Conservation (phyloP, 2,888 invertebrate species). For the Arge pagana region DNA sequence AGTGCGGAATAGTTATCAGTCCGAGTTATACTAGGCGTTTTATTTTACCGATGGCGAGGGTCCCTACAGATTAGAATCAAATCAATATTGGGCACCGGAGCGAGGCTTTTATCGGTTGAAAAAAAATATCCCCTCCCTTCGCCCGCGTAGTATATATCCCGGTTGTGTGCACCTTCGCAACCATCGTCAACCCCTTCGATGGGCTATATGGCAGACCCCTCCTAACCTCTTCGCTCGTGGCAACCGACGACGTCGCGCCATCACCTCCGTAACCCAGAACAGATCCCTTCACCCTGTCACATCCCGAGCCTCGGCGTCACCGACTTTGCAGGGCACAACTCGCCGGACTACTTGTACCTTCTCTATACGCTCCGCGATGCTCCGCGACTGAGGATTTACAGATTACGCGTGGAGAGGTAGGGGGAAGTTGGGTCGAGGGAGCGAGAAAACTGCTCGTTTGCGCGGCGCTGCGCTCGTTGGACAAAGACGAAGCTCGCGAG, state of each 20-base stretch:
- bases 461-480: conserved; percentile 11
- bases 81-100: conserved; percentile 57
- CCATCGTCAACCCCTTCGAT: conserved; percentile 9
- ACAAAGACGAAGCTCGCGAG: conserved; percentile 23
- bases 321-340: conserved; percentile 53
- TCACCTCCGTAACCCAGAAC: conserved; percentile 26
- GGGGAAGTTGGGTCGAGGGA: not conserved
- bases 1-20: conserved; percentile 23
- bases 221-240: too few relatives aligned
- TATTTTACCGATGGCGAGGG: conserved; percentile 51
- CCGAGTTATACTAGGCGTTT: conserved; percentile 52
- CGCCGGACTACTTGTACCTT: conserved; percentile 54
- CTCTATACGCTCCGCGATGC: conserved; percentile 34
- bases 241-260: conserved; percentile 19
- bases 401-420: conserved; percentile 46
- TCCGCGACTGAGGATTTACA: conserved; percentile 56
- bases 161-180: conserved; percentile 17
- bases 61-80: conserved; percentile 55
- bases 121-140: conserved; percentile 43
- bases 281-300: conserved; percentile 24
- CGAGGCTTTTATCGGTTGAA: conserved; percentile 55
- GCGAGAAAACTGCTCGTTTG: conserved; percentile 18
- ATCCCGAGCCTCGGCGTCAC: too few relatives aligned
- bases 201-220: too few relatives aligned
- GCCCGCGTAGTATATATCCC: conserved; percentile 19